These are phyloP conservation scores for Oithona nana DNA, from an alignment of 2,888 invertebrate species.

Conservation along the genomic window DNA sequence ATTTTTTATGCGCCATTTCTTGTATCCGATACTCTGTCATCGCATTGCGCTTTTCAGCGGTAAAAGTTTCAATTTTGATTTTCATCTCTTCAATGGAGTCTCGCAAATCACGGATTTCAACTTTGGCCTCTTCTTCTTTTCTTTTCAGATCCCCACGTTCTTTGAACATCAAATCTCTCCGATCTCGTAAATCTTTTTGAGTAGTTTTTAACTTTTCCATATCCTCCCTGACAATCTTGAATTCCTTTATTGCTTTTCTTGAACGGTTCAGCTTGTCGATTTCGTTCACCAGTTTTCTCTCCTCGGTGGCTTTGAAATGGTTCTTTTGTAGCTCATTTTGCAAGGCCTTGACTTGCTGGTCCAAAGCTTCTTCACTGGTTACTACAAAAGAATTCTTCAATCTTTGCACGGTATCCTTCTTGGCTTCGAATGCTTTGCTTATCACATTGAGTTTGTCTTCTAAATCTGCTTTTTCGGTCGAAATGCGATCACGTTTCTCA, in stretches of 20 bases:
- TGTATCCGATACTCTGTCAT: neutral
- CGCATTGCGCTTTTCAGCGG: neutral
- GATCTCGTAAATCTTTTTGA: neutral
- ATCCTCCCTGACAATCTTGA: neutral
- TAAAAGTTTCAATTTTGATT: neutral
- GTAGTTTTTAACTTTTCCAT: neutral
- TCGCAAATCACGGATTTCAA: neutral
- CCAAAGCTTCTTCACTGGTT: neutral
- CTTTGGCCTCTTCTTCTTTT: neutral
- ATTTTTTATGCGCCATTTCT: slow-evolving; percentile 1
- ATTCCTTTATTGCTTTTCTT: neutral
- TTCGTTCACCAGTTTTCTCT: neutral
- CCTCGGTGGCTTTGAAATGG: neutral
- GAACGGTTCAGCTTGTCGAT: slow-evolving; percentile 1
- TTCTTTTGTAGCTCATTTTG: neutral
- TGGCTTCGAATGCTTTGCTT: neutral
- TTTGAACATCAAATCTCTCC: neutral
- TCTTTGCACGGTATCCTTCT: neutral
- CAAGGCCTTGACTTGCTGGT: neutral
- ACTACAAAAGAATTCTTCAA: neutral
- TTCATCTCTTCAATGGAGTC: neutral
- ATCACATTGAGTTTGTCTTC: neutral
- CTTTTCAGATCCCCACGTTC: neutral
- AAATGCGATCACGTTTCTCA: neutral
- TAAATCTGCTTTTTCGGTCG: neutral